phyloP scores from a whole-genome alignment of 2,888 invertebrate species.

The Hypselothyrea guttata region DNA sequence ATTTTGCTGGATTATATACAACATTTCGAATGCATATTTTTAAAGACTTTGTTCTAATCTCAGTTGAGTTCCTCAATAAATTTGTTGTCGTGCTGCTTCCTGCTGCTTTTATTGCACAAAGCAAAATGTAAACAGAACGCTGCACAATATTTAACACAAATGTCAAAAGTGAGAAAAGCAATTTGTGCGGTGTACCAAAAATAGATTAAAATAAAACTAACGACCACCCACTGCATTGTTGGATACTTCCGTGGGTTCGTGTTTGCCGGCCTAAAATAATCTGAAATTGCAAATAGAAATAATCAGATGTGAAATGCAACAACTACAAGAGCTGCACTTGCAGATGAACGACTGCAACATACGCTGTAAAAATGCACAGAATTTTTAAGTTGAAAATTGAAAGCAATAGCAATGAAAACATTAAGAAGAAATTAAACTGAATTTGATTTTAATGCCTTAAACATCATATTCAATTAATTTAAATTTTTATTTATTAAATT shows the following conservation, averaged over 20 bases:
- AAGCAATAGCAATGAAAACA: no score
- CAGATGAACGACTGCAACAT: neutral
- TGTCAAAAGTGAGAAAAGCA: conserved; percentile 61
- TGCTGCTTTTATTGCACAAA: conserved; percentile 1
- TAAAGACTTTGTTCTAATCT: no score
- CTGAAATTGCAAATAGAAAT: conserved; percentile 13
- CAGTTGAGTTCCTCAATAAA: no score
- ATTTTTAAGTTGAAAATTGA: no score
- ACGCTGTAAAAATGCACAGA: conserved; percentile 4
- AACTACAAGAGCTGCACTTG: no score
- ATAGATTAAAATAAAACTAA: conserved; percentile 32
- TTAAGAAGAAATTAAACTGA: no score
- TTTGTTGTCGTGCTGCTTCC: no score
- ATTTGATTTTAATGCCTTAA: no score
- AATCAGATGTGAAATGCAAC: conserved; percentile 7
- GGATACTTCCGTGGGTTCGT: conserved; percentile 59
- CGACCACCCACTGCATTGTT: conserved; percentile 59
- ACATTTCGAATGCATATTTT: no score
- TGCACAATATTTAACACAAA: conserved; percentile 33
- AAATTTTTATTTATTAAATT: no score
- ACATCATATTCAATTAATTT: no score
- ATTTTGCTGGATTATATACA: no score
- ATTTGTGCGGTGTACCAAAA: conserved; percentile 49
- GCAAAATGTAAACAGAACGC: conserved; percentile 32
- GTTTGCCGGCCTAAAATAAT: conserved; percentile 20